These are phyloP conservation scores for Chromobotia macracanthus DNA, from an alignment of 2,797 vertebrate genomes.

Conservation along the genomic window DNA sequence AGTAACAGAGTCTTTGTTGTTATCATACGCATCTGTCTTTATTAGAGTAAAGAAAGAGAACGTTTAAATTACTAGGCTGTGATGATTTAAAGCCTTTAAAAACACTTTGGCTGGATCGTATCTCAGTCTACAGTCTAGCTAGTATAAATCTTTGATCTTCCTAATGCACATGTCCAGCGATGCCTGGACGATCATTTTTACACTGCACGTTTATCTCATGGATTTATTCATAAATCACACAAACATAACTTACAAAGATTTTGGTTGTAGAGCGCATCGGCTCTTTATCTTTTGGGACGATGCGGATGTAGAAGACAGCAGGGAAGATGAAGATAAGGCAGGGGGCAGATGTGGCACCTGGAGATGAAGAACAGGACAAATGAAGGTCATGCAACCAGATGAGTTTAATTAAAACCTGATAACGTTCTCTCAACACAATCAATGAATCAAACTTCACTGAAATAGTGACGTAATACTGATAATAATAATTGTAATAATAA, in stretches of 20 bases:
- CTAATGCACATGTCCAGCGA: neutral
- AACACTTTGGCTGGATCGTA: too few species aligned
- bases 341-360: slow-evolving; percentile 96
- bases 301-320: slow-evolving; percentile 96
- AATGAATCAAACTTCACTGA: too few species aligned
- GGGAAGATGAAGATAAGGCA: slow-evolving; percentile 99
- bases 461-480: too few species aligned
- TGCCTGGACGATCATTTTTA: neutral
- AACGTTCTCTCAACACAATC: too few species aligned
- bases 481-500: too few species aligned
- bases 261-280: slow-evolving; percentile 87
- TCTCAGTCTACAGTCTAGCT: neutral
- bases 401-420: slow-evolving; percentile 16
- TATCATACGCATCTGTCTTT: too few species aligned
- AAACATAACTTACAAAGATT: slow-evolving; percentile 83
- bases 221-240: neutral
- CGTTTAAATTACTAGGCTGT: too few species aligned
- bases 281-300: slow-evolving; percentile 92
- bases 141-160: neutral
- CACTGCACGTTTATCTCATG: neutral
- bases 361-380: slow-evolving; percentile 20
- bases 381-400: neutral
- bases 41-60: too few species aligned
- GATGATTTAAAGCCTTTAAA: too few species aligned
- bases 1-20: too few species aligned